Conservation (phyloP, 1,140 invertebrate genomes). For the Magallana ariakensis region DNA sequence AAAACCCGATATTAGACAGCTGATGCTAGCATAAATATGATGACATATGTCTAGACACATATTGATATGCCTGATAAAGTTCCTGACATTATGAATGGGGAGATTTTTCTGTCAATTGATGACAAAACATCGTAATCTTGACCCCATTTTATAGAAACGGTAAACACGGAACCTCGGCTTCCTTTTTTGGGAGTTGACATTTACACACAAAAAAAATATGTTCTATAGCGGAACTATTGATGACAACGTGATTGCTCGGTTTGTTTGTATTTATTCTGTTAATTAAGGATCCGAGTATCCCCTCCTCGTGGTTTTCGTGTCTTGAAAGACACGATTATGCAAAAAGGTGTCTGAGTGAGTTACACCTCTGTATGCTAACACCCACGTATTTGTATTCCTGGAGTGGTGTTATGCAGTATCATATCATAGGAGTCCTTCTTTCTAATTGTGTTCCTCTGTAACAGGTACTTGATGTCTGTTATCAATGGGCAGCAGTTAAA, state of each 20-base stretch:
- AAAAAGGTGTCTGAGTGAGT: background rate
- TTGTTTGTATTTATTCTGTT: background rate
- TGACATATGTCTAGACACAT: background rate
- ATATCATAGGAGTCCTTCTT: background rate
- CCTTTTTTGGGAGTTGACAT: background rate
- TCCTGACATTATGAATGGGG: background rate
- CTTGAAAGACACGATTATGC: background rate
- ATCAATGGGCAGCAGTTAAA: background rate
- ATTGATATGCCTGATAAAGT: background rate
- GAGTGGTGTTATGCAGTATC: background rate
- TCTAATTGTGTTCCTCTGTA: conserved; percentile 15
- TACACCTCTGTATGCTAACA: background rate
- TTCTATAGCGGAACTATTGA: background rate
- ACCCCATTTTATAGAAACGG: background rate
- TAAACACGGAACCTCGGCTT: background rate
- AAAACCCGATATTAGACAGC: background rate
- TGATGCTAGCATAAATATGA: background rate
- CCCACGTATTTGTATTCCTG: background rate
- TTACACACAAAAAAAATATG: background rate
- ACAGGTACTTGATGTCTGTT: conserved; percentile 22
- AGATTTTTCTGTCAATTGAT: background rate
- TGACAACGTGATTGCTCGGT: background rate
- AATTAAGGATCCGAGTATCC: background rate
- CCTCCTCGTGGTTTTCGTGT: background rate
- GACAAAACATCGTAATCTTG: background rate